Base-by-base conservation (phyloP, 2,888 invertebrate genomes). In the Oeneis ivallda region DNA sequence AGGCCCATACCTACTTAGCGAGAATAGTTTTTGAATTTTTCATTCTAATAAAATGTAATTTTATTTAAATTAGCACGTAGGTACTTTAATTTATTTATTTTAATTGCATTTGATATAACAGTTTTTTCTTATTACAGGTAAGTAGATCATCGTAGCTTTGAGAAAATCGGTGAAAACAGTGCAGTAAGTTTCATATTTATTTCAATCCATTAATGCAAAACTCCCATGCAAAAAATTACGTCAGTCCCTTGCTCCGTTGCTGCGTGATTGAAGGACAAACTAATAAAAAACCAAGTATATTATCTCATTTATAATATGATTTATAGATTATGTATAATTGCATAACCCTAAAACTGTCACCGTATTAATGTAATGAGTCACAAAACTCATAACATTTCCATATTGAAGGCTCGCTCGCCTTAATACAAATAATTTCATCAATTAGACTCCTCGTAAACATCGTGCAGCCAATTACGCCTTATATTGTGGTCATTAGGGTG, bases 381-480 rank as follows among this genome's bases (percentile, higher is more conserved):
- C 26, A 58, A 32, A n/a, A 26, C n/a, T 43, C 52, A 32, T 57
- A 58, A 32, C 45, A 10, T 15, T 34, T 60, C 39, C 50, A 50
- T 50, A 47, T 49, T 39, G 34, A 39, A n/a, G 0, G 15, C 49
- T 11, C 34, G 37, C 15, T 47, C 15, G 49, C 49, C 50, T 13
- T 10, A 39, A 60, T 39, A 60, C 49, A 49, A 60, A 64, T 57
- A 58, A 64, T 64, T 64, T 58, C 64, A 64, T 64, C 64, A 64
- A 64, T 64, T 64, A 63, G 63, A 63, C 39, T 37, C 57, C 32
- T 58, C 57, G 45, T 56, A 63, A 63, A 54, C 49, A 41, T 64
- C 49, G 54, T 39, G 26, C 3, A 26, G 49, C 49, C 49, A 64
- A 58, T 64, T 58, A 64, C 41, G 57, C 50, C 57, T 64, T 58